Percentiles rank a stretch among this genome's conserved stretches.
These are phyloP conservation scores for Andrena marginata DNA, from an alignment of 2,888 invertebrate species.

Conservation along the genomic window DNA sequence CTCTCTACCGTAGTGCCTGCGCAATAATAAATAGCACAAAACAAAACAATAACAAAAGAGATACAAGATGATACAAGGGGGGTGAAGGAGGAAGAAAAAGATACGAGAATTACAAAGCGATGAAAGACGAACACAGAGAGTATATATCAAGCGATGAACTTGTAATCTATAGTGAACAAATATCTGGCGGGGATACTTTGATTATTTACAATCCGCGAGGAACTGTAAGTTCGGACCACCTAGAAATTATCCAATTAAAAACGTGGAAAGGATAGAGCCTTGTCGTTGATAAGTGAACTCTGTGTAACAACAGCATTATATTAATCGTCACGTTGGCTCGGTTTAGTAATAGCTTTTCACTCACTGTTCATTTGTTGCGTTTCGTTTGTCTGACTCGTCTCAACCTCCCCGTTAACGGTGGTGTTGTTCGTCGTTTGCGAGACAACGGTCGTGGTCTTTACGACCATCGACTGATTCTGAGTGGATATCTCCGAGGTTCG, in stretches of 20 bases:
- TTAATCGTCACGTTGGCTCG: slow-evolving; percentile 23
- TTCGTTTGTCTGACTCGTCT: slow-evolving; percentile 80
- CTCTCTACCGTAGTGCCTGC: slow-evolving; percentile 84
- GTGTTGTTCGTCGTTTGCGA: slow-evolving; percentile 82
- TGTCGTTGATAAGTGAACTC: background rate
- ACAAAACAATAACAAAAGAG: slow-evolving; percentile 64
- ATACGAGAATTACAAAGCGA: slow-evolving; percentile 45
- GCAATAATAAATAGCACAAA: slow-evolving; percentile 73
- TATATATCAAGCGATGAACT: slow-evolving; percentile 25
- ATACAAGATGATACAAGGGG: slow-evolving; percentile 24
- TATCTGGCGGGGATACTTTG: slow-evolving; percentile 4
- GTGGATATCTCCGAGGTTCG: slow-evolving; percentile 83
- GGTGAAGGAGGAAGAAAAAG: background rate
- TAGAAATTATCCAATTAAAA: slow-evolving; percentile 48
- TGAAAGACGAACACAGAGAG: slow-evolving; percentile 40
- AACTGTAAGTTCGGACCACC: slow-evolving; percentile 38
- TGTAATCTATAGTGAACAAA: slow-evolving; percentile 24
- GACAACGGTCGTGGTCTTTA: slow-evolving; percentile 83
- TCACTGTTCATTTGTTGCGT: slow-evolving; percentile 83
- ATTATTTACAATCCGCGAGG: slow-evolving; percentile 45
- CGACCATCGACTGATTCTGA: slow-evolving; percentile 81
- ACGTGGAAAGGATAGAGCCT: slow-evolving; percentile 15
- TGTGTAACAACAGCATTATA: background rate
- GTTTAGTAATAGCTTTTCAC: slow-evolving; percentile 64
- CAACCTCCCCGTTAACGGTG: slow-evolving; percentile 82